Conservation (phyloP, 2,113 vertebrate genomes). For the Lampris megalopsis region DNA sequence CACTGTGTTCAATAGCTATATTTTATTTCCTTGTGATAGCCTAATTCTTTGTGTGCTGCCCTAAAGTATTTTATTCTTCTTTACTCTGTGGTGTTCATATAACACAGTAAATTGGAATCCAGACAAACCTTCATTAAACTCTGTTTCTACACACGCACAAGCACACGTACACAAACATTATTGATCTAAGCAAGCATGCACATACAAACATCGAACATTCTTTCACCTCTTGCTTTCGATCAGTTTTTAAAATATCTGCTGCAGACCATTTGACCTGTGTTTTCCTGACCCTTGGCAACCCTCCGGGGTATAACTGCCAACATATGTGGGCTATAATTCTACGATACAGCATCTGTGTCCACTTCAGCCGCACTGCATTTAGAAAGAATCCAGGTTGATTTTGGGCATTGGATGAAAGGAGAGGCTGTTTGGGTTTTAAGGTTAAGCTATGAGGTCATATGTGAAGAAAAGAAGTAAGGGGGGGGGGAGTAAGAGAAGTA, state of each 20-base stretch:
- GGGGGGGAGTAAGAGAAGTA: background rate
- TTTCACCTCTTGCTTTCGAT: conserved; percentile 16
- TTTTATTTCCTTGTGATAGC: no score
- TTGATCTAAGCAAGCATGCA: background rate
- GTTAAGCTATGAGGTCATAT: conserved; percentile 27
- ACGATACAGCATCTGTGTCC: conserved; percentile 9
- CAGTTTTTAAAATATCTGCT: conserved; percentile 19
- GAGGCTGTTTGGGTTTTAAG: background rate
- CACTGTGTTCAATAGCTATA: no score
- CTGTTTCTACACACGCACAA: background rate
- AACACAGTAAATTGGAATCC: no score
- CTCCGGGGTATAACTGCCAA: conserved; percentile 40
- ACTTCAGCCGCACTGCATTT: conserved; percentile 17
- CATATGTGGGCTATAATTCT: conserved; percentile 47
- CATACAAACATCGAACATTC: background rate
- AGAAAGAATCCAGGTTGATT: conserved; percentile 24
- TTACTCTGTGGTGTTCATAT: no score
- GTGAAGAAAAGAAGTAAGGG: background rate
- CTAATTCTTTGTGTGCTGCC: no score
- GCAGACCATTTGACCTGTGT: conserved; percentile 1
- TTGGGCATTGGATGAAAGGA: conserved; percentile 35
- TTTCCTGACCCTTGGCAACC: conserved; percentile 18
- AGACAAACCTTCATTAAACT: no score
- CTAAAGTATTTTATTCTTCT: no score
- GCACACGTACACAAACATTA: conserved; percentile 1